phyloP scores from a whole-genome alignment of 2,113 vertebrate species.

The Heterocephalus glaber region DNA sequence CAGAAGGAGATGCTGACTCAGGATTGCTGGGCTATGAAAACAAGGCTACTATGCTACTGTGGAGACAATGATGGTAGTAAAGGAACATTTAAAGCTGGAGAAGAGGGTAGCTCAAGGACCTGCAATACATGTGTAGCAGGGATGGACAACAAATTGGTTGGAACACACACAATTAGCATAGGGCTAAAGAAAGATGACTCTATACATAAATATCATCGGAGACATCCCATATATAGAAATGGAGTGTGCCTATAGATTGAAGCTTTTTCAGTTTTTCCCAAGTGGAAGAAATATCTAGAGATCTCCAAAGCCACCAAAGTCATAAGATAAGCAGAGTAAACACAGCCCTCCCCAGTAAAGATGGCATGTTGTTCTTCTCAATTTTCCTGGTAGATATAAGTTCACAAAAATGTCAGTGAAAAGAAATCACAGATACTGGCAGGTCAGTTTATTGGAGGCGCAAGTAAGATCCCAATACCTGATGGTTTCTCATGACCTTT shows the following conservation, averaged over 20 bases:
- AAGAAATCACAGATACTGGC: not conserved
- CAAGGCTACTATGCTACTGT: not conserved
- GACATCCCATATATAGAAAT: not conserved
- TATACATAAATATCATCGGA: not conserved
- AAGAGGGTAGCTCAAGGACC: not conserved
- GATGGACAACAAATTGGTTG: not conserved
- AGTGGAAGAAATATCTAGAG: constrained; percentile 12
- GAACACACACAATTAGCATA: not conserved
- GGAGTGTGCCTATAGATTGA: not conserved
- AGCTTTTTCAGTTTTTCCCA: not conserved
- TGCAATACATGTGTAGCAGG: not conserved
- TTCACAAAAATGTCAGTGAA: not conserved
- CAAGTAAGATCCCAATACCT: not conserved
- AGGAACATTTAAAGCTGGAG: not conserved
- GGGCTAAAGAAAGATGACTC: not conserved
- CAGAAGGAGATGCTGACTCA: not conserved
- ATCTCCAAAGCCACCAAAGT: not conserved
- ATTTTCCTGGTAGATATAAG: not conserved
- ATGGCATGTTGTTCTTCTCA: not conserved
- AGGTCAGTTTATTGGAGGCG: not conserved
- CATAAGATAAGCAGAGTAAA: not conserved
- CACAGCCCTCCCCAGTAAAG: not conserved
- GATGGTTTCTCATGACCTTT: not conserved
- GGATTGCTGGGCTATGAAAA: not conserved
- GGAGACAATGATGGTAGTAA: not conserved